Conservation (phyloP, 2,797 vertebrate species). For the Odontamblyopus lacepedii region DNA sequence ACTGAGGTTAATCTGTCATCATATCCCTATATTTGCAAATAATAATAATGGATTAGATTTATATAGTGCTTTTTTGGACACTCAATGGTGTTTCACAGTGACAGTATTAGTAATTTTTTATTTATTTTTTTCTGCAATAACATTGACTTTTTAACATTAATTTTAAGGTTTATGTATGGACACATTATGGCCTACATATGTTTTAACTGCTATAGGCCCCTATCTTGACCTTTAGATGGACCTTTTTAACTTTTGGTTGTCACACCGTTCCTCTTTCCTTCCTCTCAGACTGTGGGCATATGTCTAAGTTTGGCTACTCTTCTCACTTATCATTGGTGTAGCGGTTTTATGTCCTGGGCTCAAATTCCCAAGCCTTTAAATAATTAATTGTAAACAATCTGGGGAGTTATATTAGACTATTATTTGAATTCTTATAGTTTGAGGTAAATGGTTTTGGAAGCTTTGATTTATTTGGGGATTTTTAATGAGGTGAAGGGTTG, state of each 20-base stretch:
- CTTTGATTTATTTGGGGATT: conserved; percentile 1
- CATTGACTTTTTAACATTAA: not conserved
- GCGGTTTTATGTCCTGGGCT: conserved; percentile 51
- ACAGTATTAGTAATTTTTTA: not conserved
- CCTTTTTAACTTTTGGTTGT: conserved; percentile 16
- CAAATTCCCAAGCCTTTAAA: conserved; percentile 50
- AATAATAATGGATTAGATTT: too few species aligned
- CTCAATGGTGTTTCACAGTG: too few species aligned
- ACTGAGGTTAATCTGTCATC: too few species aligned
- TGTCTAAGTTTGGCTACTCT: conserved; percentile 57
- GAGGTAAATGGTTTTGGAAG: not conserved
- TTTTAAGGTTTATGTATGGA: not conserved
- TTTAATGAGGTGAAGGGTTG: not conserved
- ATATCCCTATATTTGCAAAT: not conserved
- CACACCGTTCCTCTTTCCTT: conserved; percentile 38
- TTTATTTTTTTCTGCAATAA: not conserved
- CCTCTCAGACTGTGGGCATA: conserved; percentile 40
- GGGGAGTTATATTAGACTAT: not conserved
- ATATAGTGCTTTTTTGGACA: too few species aligned
- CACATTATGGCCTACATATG: not conserved
- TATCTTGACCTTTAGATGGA: conserved; percentile 15
- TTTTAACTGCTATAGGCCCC: not conserved
- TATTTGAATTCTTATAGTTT: not conserved
- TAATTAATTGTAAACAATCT: conserved; percentile 49
- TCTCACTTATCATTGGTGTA: conserved; percentile 64